Base-by-base conservation (phyloP, 2,113 vertebrate species). In the Hiodon tergisus region DNA sequence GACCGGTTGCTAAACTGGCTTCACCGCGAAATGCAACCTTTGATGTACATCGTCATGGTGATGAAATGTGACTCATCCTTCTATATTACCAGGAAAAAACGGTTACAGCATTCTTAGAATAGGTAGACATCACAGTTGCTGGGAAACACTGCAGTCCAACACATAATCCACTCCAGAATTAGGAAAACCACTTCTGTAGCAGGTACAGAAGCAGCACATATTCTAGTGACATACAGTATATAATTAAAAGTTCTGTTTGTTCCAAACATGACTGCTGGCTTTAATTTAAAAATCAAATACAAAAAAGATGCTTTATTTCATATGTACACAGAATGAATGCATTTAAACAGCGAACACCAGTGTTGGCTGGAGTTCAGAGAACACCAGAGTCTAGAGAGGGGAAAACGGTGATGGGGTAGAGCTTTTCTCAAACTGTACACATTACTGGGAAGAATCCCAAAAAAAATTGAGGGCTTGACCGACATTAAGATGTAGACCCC, bases 301-400 rank as follows among this genome's bases (percentile, higher is more conserved):
- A 84, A 52, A 68, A 11, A 55, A 73, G 31, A 83, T n/a, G 47
- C 52, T 71, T 72, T 77, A 71, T 77, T 77, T 67, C 14, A 72
- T 31, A 72, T 59, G n/a, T 66, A 72, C 60, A 72, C 9, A 74
- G 9, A n/a, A 13, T 54, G 16, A 70, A 70, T 17, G 53, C n/a
- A 4, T 53, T 11, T 51, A 14, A n/a, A n/a, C 51, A 14, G 8
- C 54, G 51, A 62, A 69, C 65, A 47, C 73, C 5, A 67, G 46
- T 2, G 3, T 11, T 9, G 58, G 8, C 14, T 11, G 58, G 14
- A 59, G 14, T 59, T 9, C 16, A 57, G 1, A 55, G 13, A 76
- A 53, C 71, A 61, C 57, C n/a, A 73, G 2, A 2, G 60, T 8
- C 57, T n/a, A 62, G 13, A 63, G 61, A 5, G 13, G 2, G 3